These are phyloP conservation scores for Notoglanidium macrostoma DNA, from an alignment of 2,797 vertebrate species.

Conservation along the genomic window DNA sequence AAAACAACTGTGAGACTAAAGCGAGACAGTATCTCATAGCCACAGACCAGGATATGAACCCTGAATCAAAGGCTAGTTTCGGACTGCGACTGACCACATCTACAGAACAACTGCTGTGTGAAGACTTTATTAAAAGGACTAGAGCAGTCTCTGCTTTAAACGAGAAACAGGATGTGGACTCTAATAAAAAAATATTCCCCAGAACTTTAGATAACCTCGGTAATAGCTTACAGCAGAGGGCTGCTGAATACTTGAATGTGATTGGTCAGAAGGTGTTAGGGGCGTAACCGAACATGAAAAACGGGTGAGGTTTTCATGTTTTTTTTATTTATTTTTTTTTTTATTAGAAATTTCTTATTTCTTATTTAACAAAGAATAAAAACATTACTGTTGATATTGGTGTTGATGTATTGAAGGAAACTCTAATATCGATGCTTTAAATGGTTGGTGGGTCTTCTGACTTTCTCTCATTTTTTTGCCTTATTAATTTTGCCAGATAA, in stretches of 20 bases:
- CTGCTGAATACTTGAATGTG: background rate
- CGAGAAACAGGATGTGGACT: slow-evolving; percentile 24
- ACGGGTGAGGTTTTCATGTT: background rate
- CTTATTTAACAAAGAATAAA: background rate
- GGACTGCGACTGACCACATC: slow-evolving; percentile 41
- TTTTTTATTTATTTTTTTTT: background rate
- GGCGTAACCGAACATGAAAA: background rate
- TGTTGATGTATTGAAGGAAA: background rate
- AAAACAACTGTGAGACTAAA: slow-evolving; percentile 19
- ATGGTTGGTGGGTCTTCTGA: background rate
- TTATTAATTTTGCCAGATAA: background rate
- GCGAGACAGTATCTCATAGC: slow-evolving; percentile 59
- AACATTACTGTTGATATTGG: background rate
- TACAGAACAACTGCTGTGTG: slow-evolving; percentile 17
- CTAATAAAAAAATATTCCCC: slow-evolving; percentile 16
- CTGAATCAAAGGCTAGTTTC: slow-evolving; percentile 12
- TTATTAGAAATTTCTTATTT: too few species aligned
- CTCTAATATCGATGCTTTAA: background rate
- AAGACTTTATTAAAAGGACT: slow-evolving; percentile 26
- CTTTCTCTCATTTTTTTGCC: background rate
- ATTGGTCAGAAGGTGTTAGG: background rate
- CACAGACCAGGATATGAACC: slow-evolving; percentile 34
- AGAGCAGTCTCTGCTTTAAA: background rate
- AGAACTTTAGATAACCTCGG: background rate
- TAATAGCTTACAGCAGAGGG: background rate